These are phyloP conservation scores for Sycophila texana DNA, from an alignment of 2,888 invertebrate species.

Conservation along the genomic window DNA sequence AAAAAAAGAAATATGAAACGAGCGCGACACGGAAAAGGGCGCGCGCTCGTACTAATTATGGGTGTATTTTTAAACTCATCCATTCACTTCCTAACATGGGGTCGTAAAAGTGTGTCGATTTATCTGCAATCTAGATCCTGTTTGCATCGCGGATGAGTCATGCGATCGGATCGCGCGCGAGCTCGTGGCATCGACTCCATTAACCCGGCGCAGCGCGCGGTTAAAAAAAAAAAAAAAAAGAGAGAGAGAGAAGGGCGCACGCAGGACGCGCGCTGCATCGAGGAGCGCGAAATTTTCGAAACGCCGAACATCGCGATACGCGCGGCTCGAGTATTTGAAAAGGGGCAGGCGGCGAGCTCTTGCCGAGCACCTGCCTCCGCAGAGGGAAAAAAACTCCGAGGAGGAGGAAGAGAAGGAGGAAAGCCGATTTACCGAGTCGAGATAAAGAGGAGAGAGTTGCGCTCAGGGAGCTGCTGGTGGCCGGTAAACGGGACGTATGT, in stretches of 20 bases:
- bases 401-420: neutral
- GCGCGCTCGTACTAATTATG: slow-evolving; percentile 12
- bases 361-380: neutral
- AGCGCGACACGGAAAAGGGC: neutral
- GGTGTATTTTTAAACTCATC: slow-evolving; percentile 19
- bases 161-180: slow-evolving; percentile 39
- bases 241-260: neutral
- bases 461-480: neutral
- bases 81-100: slow-evolving; percentile 21
- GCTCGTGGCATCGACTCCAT: slow-evolving; percentile 16
- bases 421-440: neutral
- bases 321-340: neutral
- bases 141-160: slow-evolving; percentile 48
- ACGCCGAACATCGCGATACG: neutral
- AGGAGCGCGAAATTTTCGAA: neutral
- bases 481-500: slow-evolving; percentile 12
- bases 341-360: neutral
- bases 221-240: slow-evolving; percentile 8
- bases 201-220: slow-evolving; percentile 2
- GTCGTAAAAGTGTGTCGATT: slow-evolving; percentile 42
- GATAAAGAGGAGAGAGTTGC: neutral
- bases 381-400: slow-evolving; percentile 1
- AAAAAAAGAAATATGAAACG: neutral
- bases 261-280: neutral
- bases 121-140: slow-evolving; percentile 52